A percentile compares a stretch with the other conserved stretches of the same genome.
Conservation (phyloP, 2,797 vertebrate genomes). For the Platyrinchus mystaceus region DNA sequence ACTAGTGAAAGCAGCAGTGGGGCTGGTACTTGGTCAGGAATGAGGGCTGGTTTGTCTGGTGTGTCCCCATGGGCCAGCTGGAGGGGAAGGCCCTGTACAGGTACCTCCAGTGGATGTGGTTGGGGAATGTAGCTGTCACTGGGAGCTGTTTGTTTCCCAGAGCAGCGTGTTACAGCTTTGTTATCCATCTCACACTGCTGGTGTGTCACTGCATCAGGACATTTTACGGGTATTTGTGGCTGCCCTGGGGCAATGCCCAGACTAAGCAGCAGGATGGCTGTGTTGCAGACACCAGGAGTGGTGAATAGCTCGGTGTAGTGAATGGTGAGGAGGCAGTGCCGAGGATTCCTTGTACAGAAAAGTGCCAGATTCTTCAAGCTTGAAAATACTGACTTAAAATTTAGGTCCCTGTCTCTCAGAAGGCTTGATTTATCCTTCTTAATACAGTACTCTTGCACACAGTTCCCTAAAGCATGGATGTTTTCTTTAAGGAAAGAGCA, state of each 20-base stretch:
- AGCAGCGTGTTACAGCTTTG: background rate
- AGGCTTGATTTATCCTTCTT: background rate
- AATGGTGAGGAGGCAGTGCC: background rate
- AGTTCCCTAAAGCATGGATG: background rate
- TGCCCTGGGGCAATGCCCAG: background rate
- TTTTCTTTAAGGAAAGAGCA: background rate
- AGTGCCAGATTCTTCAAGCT: background rate
- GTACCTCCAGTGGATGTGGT: background rate
- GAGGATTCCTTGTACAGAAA: background rate
- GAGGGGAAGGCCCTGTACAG: background rate
- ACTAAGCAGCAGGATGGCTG: background rate
- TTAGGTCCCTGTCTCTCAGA: background rate
- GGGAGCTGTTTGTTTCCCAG: background rate
- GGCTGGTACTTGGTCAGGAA: background rate
- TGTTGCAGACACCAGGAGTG: background rate
- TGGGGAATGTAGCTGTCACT: background rate
- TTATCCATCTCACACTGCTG: background rate
- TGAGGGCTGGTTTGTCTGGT: background rate
- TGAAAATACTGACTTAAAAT: background rate
- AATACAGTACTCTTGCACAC: background rate
- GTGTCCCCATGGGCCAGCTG: background rate
- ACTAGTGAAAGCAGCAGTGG: rapidly evolving
- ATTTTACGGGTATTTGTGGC: background rate
- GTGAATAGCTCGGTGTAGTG: rapidly evolving
- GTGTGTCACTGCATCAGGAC: background rate